Conservation (phyloP, 2,888 invertebrate species). For the Megastigmus dorsalis region DNA sequence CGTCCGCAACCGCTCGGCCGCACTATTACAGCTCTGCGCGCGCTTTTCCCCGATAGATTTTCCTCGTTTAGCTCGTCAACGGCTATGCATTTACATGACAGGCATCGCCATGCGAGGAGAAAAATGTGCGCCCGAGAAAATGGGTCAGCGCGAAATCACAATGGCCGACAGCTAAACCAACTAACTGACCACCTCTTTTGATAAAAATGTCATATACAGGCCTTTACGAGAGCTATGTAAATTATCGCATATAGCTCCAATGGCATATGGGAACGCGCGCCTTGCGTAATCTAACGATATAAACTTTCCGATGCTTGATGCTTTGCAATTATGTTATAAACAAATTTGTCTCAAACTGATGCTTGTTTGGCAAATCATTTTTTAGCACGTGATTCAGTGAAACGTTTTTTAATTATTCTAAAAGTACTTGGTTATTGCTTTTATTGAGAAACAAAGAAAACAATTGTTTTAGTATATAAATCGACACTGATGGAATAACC, state of each 20-base stretch:
- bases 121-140: slow-evolving; percentile 1
- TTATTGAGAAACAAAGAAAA: not conserved
- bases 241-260: slow-evolving; percentile 7
- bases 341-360: not conserved
- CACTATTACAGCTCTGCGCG: too few species aligned
- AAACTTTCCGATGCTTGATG: not conserved
- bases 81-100: slow-evolving; percentile 48
- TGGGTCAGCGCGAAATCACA: slow-evolving; percentile 55
- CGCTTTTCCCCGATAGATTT: slow-evolving; percentile 45
- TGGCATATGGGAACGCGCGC: not conserved
- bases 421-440: too few species aligned
- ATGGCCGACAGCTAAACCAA: slow-evolving; percentile 27
- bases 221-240: slow-evolving; percentile 39
- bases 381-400: too few species aligned
- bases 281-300: not conserved
- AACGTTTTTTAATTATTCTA: too few species aligned
- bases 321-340: not conserved
- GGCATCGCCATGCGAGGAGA: slow-evolving; percentile 25
- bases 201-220: slow-evolving; percentile 35
- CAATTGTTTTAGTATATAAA: too few species aligned
- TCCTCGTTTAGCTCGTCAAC: slow-evolving; percentile 42
- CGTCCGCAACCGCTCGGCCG: not conserved
- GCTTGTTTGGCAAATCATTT: too few species aligned
- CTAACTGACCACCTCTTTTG: slow-evolving; percentile 28
- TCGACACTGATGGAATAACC: too few species aligned